Evolutionary conservation across 2,113 vertebrate genomes (phyloP), one percentile per base, ranked within the genome.

Genomic region (Nansenia antarctica): DNA sequence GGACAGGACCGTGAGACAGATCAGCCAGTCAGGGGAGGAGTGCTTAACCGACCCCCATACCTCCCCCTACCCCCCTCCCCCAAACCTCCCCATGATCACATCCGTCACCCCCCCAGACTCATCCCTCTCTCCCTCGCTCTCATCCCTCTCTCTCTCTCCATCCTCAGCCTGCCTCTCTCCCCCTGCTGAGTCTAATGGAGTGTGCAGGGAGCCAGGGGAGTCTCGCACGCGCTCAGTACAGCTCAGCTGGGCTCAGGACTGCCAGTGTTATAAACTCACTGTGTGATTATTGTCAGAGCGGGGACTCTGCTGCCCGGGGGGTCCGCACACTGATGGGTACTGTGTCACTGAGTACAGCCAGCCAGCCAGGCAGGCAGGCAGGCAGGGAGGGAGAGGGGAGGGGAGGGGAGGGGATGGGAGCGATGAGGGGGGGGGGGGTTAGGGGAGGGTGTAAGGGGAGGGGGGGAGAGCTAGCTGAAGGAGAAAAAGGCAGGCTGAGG

Each of bases 111-210:
- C 6, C n/a, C 12, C 47, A 15, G 14, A 15, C 15, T 30, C 27
- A 27, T 27, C 57, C 31, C n/a, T 47, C 39, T 18, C 73, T 72
- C 77, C 79, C 79, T 74, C 82, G 69, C 79, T 83, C 86, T 73
- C 82, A 60, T 69, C 73, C 66, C 79, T 79, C 66, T 78, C 85
- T 32, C 5, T 24, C 30, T 34, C 62, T 65, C 52, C 64, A 72
- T 57, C 74, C 66, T 35, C 45, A 49, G n/a, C 45, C 45, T 65
- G 30, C 70, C 49, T 31, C 1, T 26, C 67, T 52, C 69, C 59
- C 27, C 67, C 90, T 82, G 92, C 90, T 82, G 92, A 88, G 89
- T 86, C 84, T 91, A 89, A 93, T 92, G 91, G 91, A 93, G 87
- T 92, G 83, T 84, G 86, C 85, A 79, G 5, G 55, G 80, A 84